phyloP scores from a whole-genome alignment of 2,888 invertebrate genomes.

The Eupithecia exiguata region DNA sequence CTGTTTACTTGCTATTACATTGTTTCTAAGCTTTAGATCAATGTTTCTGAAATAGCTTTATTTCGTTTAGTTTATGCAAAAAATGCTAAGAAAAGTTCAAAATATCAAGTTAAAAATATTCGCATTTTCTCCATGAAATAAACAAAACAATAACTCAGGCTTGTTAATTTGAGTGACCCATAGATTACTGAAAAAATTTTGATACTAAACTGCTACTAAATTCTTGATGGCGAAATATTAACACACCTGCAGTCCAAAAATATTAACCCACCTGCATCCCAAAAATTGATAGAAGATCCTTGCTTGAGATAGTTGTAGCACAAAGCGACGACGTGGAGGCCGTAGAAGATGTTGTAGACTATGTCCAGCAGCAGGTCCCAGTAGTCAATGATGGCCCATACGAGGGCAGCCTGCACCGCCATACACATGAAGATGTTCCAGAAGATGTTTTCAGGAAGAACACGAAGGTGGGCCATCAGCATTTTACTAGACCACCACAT shows the following conservation, averaged over 20 bases:
- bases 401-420: slow-evolving; percentile 50
- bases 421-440: slow-evolving; percentile 65
- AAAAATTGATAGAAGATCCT: slow-evolving; percentile 35
- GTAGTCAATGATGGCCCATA: slow-evolving; percentile 47
- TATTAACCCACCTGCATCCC: slow-evolving; percentile 48
- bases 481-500: slow-evolving; percentile 55
- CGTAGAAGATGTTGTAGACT: slow-evolving; percentile 59
- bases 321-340: slow-evolving; percentile 54
- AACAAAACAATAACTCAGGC: too few relatives aligned
- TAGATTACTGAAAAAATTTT: too few relatives aligned
- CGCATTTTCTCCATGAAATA: too few relatives aligned
- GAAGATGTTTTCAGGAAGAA: slow-evolving; percentile 55
- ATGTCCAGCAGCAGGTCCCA: slow-evolving; percentile 45
- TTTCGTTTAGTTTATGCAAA: too few relatives aligned
- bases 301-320: slow-evolving; percentile 48
- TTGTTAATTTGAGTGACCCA: too few relatives aligned
- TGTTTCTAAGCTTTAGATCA: too few relatives aligned
- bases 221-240: neutral
- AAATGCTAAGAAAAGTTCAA: too few relatives aligned
- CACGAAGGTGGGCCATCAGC: slow-evolving; percentile 48
- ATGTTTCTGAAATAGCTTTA: too few relatives aligned
- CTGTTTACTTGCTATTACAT: too few relatives aligned
- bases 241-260: slow-evolving; percentile 48
- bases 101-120: too few relatives aligned
- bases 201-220: too few relatives aligned